Conservation (phyloP, 2,113 vertebrate species). For the Thomomys bottae region DNA sequence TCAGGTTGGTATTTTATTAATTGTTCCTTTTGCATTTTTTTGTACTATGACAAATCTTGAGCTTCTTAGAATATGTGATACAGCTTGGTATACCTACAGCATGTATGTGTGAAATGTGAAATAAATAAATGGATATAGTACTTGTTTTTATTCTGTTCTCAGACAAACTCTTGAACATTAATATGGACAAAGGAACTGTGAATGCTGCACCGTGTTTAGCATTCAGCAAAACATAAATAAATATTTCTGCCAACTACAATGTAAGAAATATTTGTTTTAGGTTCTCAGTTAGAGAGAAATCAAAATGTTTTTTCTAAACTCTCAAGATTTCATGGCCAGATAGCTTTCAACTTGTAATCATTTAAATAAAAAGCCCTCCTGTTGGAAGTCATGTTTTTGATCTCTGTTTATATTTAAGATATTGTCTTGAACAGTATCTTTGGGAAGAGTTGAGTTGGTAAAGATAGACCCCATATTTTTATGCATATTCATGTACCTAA, state of each 20-base stretch:
- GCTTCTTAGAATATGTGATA: neutral
- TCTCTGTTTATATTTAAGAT: neutral
- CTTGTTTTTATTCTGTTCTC: neutral
- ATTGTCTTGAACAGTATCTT: neutral
- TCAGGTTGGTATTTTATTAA: constrained; percentile 1
- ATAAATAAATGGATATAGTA: neutral
- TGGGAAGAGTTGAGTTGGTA: neutral
- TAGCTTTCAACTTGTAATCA: neutral
- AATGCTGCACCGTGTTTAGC: neutral
- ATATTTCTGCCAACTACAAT: neutral
- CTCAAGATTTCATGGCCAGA: neutral
- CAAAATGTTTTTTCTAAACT: neutral
- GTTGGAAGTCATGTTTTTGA: neutral
- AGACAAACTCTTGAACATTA: neutral
- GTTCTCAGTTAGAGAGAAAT: neutral
- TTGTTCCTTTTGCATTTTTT: neutral
- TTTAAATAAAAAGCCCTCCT: neutral
- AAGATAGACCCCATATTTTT: neutral
- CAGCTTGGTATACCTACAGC: neutral
- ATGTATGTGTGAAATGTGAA: neutral
- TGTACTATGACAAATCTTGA: constrained; percentile 17
- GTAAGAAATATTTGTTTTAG: neutral
- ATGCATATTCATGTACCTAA: neutral
- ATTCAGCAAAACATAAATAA: neutral
- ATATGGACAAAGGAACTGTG: neutral